Conservation (phyloP, 2,113 vertebrate species). For the Mustela nigripes region DNA sequence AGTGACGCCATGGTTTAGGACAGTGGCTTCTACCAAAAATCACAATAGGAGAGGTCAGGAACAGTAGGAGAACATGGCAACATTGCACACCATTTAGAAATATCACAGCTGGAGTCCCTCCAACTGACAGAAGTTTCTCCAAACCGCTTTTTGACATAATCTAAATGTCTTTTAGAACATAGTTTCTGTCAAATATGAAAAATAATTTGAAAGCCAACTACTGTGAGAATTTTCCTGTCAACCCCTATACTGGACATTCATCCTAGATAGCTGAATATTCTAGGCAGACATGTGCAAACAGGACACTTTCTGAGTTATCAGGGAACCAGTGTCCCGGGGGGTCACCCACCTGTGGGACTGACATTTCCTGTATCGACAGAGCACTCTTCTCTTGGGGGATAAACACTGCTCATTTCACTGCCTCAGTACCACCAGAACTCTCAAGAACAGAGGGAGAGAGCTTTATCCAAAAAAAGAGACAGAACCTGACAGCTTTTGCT, state of each 20-base stretch:
- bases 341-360: fast-evolving
- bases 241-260: not conserved
- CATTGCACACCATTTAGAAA: not conserved
- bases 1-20: not conserved
- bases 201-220: not conserved
- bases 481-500: not conserved
- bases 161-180: not conserved
- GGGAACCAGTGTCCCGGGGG: fast-evolving
- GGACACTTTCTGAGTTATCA: not conserved
- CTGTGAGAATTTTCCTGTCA: not conserved
- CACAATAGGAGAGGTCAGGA: not conserved
- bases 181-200: not conserved
- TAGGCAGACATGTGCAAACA: not conserved
- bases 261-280: not conserved
- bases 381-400: not conserved
- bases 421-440: not conserved
- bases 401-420: not conserved
- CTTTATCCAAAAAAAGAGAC: not conserved
- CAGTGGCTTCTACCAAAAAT: not conserved
- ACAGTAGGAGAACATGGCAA: not conserved
- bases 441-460: not conserved
- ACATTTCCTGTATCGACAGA: fast-evolving
- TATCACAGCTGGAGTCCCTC: not conserved
- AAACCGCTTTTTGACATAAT: not conserved
- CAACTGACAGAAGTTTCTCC: not conserved